Conservation (phyloP, 53 echinoderm and acorn worm genomes). For the Echinarachnius parma region DNA sequence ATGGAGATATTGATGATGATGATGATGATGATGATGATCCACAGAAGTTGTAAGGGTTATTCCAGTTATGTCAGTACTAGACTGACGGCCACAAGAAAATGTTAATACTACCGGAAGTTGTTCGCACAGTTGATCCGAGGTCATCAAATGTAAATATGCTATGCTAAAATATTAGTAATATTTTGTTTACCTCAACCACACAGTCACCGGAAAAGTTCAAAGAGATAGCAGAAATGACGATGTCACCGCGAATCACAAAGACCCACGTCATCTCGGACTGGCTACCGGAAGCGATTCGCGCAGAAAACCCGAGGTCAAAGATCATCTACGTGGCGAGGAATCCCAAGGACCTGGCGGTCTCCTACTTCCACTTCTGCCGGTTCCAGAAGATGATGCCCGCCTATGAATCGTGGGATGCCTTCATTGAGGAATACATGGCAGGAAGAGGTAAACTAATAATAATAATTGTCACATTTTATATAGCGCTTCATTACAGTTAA, state of each 20-base stretch:
- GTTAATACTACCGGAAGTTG: no score
- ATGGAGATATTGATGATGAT: no score
- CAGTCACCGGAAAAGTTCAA: no score
- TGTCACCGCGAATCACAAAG: not conserved
- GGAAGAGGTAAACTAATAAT: slow-evolving; percentile 5
- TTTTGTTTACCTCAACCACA: no score
- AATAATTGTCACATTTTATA: no score
- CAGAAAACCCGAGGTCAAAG: not conserved
- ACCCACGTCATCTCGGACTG: not conserved
- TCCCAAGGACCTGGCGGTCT: slow-evolving; percentile 18
- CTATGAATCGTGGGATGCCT: slow-evolving; percentile 18
- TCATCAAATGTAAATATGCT: no score
- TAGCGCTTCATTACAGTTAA: no score
- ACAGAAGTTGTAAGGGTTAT: not conserved
- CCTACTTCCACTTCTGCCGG: slow-evolving; percentile 22
- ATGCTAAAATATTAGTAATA: no score
- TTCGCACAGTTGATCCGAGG: no score
- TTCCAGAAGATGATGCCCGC: not conserved
- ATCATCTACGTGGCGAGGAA: slow-evolving; percentile 18
- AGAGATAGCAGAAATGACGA: not conserved
- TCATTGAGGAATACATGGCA: slow-evolving; percentile 21
- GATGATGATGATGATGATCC: no score
- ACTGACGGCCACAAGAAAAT: no score
- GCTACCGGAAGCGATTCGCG: not conserved
- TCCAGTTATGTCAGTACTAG: no score